Evolutionary conservation across 2,888 invertebrate species (phyloP), one percentile per base, ranked within the genome.

Genomic region (Microchrysa polita): DNA sequence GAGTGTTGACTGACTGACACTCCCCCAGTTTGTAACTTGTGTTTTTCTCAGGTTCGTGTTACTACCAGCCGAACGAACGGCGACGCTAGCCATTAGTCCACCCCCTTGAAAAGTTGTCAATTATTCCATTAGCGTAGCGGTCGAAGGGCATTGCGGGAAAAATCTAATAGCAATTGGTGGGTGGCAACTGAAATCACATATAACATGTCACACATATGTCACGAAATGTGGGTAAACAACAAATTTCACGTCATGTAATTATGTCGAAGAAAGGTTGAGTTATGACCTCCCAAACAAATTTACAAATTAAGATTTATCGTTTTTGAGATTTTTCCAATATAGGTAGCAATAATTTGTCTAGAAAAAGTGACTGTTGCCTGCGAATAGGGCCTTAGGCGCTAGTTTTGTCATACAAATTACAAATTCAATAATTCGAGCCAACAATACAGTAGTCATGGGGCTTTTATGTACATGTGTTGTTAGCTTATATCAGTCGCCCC

Each of bases 81-180:
- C 55, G 57, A 69, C 48, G 16, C 5, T 55, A 55, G 20, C 53
- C 69, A 69, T 55, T 67, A 67, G 67, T 67, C 55, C 69, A 69
- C 69, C 69, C 69, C 52, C 69, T 69, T 55, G 69, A 18, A 40
- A 69, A 55, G 69, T 69, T 69, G 69, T 69, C 69, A 69, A 69
- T 69, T 69, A 69, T 55, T 69, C 69, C 69, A 69, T 69, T 69
- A 69, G 57, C 42, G 69, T 27, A 2, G 55, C 55, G 55, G 55
- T 55, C 20, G 55, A 20, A 20, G 55, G 22, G 55, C 16, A 48
- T 65, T 44, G 44, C 18, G 9, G 44, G 14, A 22, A 10, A 20
- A 18, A 14, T 57, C 23, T 22, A 20, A 48, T 20, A 42, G 12
- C 12, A 27, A 14, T 60, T 65, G 42, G 44, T 23, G 65, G 65